Evolutionary conservation across 1,140 invertebrate species (phyloP), one percentile per base, ranked within the genome.

Genomic region (Solenopsis invicta): DNA sequence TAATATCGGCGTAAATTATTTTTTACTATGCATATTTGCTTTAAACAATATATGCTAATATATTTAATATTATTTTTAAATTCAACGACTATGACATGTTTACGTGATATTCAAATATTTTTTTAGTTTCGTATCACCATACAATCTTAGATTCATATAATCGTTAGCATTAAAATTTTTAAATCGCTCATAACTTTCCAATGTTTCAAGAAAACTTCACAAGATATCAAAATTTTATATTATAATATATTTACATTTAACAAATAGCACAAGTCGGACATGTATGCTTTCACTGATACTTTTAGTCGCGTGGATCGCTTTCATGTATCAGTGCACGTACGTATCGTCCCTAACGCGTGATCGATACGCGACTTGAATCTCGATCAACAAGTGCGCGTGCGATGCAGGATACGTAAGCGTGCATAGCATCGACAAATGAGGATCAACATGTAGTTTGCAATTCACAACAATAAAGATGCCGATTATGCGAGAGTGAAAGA

Each of bases 401-500:
- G 85, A 56, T 82, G 29, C 24, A 12, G 66, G 62, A 18, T 84
- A 86, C 54, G 77, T 52, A 66, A 67, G 64, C 76, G 72, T 85
- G 77, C n/a, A 21, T 56, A 61, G 64, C 85, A 59, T 64, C 72
- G 62, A 29, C 52, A 84, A 89, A 66, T 64, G 48, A 54, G 50
- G 24, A 62, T 82, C 41, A 69, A 48, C 80, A 18, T 9, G 54
- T 21, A 50, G n/a, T 74, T 87, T 62, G 66, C 71, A 69, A 85
- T 88, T 67, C 64, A 21, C 80, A 41, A 45, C 76, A 72, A 88
- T 88, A 89, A 88, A 87, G 56, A 88, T 66, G 69, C 56, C 54
- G 71, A 89, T 91, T 91, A 81, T 76, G 76, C 87, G 89, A 91
- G 87, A 89, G 85, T 89, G 87, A 91, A 91, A 89, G 90, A 90